A percentile compares a stretch with the other conserved stretches of the same genome.
phyloP scores from a whole-genome alignment of 2,888 invertebrate species.

The Tetragonisca angustula region DNA sequence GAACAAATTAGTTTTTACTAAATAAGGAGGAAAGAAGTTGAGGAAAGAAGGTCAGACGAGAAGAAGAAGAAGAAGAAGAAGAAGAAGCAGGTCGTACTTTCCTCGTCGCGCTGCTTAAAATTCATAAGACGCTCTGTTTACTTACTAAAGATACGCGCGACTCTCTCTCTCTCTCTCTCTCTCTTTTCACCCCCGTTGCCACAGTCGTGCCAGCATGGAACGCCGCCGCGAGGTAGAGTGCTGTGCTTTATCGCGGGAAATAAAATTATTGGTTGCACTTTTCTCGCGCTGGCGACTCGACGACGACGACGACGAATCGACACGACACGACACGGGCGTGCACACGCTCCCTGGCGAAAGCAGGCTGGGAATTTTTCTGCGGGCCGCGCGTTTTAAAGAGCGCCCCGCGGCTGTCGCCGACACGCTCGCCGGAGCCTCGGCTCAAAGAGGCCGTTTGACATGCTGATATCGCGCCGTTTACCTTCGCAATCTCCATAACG shows the following conservation, averaged over 20 bases:
- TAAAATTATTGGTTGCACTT: constrained; percentile 81
- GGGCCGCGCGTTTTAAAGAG: constrained; percentile 55
- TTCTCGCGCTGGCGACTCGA: constrained; percentile 55
- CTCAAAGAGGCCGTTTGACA: constrained; percentile 61
- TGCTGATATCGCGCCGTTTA: constrained; percentile 62
- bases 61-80: constrained; percentile 46
- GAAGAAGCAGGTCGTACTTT: constrained; percentile 70
- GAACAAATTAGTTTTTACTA: too few species aligned
- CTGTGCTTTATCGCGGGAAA: constrained; percentile 81
- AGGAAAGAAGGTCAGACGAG: constrained; percentile 32
- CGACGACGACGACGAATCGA: constrained; percentile 19
- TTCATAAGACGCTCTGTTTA: constrained; percentile 83
- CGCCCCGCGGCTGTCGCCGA: constrained; percentile 62
- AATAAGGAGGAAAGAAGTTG: neutral
- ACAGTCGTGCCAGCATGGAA: constrained; percentile 27
- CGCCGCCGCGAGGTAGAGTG: constrained; percentile 53
- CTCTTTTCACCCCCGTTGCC: constrained; percentile 3
- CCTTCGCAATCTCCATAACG: constrained; percentile 62
- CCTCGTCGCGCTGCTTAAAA: constrained; percentile 80
- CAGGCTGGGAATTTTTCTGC: constrained; percentile 54
- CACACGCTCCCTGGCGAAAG: constrained; percentile 32
- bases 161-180: neutral
- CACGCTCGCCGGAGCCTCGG: constrained; percentile 36
- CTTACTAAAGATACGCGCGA: constrained; percentile 82
- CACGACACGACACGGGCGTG: constrained; percentile 21